Percentiles rank a stretch among this genome's conserved stretches.
Evolutionary conservation across 2,113 vertebrate species (phyloP).

Genomic region (Elanoides forficatus): DNA sequence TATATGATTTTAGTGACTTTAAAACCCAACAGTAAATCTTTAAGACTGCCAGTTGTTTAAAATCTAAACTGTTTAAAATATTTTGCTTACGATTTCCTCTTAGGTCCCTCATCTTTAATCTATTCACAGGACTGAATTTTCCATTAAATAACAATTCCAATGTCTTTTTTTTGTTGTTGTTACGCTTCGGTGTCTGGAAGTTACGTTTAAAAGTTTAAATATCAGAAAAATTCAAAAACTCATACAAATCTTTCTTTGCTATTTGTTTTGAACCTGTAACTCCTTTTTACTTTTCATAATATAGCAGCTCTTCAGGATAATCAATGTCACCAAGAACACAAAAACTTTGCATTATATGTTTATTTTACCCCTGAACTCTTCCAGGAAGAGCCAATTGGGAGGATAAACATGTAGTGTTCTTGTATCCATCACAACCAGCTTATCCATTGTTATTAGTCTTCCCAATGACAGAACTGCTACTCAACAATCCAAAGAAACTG

Average conservation of each 20-base stretch:
- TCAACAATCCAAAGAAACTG: not conserved
- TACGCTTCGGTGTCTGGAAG: not conserved
- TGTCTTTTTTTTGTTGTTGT: not conserved
- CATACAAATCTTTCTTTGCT: not conserved
- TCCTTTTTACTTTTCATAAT: not conserved
- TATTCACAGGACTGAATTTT: not conserved
- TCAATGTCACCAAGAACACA: not conserved
- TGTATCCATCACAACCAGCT: fast-evolving
- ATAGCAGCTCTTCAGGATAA: not conserved
- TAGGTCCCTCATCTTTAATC: not conserved
- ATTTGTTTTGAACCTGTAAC: not conserved
- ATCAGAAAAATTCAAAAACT: not conserved
- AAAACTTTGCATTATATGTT: not conserved
- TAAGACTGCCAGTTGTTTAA: not conserved
- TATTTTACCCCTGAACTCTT: not conserved
- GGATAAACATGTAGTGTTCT: not conserved
- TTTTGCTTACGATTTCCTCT: not conserved
- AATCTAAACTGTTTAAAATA: not conserved
- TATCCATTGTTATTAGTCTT: not conserved
- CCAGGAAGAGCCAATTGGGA: not conserved
- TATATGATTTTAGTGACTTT: not conserved
- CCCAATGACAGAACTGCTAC: not conserved
- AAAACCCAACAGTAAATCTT: not conserved
- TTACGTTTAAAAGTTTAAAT: not conserved
- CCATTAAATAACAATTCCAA: not conserved